Evolutionary conservation across 1,140 invertebrate genomes (phyloP).

Genomic region (Gerris buenoi): DNA sequence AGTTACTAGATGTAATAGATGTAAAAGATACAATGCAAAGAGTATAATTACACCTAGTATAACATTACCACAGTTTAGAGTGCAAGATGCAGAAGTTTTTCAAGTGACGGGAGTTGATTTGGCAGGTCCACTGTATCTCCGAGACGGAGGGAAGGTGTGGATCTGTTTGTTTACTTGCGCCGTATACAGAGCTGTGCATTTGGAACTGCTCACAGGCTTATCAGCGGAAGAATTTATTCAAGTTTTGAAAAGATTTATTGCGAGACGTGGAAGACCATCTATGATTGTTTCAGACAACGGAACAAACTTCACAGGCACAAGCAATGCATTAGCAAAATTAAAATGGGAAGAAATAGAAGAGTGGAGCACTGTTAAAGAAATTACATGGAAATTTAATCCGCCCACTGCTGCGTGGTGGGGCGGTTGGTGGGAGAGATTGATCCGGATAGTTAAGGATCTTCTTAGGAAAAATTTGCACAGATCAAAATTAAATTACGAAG

Average conservation of each 20-base stretch:
- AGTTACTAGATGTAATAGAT: constrained; percentile 11
- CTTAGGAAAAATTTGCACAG: constrained; percentile 23
- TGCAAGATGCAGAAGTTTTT: constrained; percentile 14
- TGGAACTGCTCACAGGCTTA: constrained; percentile 24
- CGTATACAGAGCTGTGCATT: constrained; percentile 14
- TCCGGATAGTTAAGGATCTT: constrained; percentile 25
- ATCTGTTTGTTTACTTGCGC: constrained; percentile 28
- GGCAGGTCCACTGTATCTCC: constrained; percentile 24
- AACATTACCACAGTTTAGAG: background rate
- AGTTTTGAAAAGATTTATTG: constrained; percentile 25
- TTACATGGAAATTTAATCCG: too few relatives aligned
- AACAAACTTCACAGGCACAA: constrained; percentile 28
- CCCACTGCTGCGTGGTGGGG: too few relatives aligned
- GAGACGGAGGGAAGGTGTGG: constrained; percentile 23
- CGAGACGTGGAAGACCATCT: constrained; percentile 24
- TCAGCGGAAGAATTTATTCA: constrained; percentile 7
- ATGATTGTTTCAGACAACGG: constrained; percentile 31
- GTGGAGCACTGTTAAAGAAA: too few relatives aligned
- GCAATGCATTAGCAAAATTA: too few relatives aligned
- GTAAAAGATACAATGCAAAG: constrained; percentile 11
- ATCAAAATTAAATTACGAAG: constrained; percentile 22
- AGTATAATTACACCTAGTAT: background rate
- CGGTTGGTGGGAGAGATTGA: too few relatives aligned
- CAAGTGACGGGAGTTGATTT: constrained; percentile 22
- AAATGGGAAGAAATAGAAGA: too few relatives aligned